A percentile compares a stretch with the other conserved stretches of the same genome.
phyloP scores from a whole-genome alignment of 2,797 vertebrate species.

The Manis pentadactyla region DNA sequence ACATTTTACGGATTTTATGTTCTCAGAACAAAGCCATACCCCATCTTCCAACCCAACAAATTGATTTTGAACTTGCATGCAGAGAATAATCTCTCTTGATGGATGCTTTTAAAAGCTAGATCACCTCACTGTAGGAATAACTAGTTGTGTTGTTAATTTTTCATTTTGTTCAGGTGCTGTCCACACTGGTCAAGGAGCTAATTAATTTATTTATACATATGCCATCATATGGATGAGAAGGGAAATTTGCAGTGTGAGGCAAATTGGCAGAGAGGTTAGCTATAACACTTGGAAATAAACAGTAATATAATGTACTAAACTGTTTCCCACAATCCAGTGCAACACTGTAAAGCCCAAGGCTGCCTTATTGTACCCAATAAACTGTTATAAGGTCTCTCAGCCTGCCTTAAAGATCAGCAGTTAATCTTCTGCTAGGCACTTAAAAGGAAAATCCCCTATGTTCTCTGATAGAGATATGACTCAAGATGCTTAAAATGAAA shows the following conservation, averaged over 20 bases:
- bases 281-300: neutral
- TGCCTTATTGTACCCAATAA: neutral
- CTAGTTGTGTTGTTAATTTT: neutral
- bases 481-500: neutral
- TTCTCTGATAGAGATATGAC: neutral
- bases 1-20: slow-evolving; percentile 58
- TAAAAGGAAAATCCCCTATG: neutral
- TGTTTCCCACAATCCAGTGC: neutral
- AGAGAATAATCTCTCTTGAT: neutral
- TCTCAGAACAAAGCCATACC: slow-evolving; percentile 28
- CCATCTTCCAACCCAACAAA: neutral
- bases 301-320: neutral
- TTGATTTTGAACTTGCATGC: slow-evolving; percentile 41
- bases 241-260: neutral
- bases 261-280: neutral
- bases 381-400: neutral
- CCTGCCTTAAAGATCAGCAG: neutral
- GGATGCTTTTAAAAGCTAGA: slow-evolving; percentile 20
- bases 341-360: neutral
- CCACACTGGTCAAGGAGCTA: neutral
- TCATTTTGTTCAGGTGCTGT: neutral
- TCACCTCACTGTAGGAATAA: neutral
- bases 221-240: neutral
- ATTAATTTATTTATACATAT: neutral
- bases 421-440: neutral